Evolutionary conservation across 2,113 vertebrate species (phyloP), one percentile per base, ranked within the genome.

Genomic region (Acrocephalus kingi): DNA sequence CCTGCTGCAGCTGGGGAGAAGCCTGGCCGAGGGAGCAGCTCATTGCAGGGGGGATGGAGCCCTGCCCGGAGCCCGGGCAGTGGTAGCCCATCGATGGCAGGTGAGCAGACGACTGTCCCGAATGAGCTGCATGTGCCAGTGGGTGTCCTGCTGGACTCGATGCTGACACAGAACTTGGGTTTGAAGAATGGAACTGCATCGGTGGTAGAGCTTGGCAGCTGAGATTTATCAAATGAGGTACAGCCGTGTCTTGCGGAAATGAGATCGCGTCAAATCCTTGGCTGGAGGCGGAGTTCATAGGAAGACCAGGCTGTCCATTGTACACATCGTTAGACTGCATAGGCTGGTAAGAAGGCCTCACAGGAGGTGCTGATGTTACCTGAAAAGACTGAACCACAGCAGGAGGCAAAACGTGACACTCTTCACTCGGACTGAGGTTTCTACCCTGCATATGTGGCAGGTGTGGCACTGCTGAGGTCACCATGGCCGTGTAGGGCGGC

Each of bases 291-390:
- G 98, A 97, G 97, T 98, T 98, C 97, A 98, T 80, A 67, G 99
- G 97, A 98, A 99, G 98, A 98, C 98, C 98, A 74, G 98, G 93
- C 97, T 99, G 99, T 97, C 99, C 99, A 13, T 99, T 99, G 96
- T 98, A 99, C 63, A 98, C 79, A 76, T 99, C 90, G 31, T 96
- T 98, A 94, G 98, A 98, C 97, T 99, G 99, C 98, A 99, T 98
- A 97, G 98, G 97, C 95, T 98, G 98, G 97, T 99, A 99, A 90
- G 99, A 98, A 94, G 98, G 98, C 93, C 98, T 98, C 93, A 98
- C 94, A 23, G 98, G 94, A 91, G 98, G 97, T 91, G 98, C 95
- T 87, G 98, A 96, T 96, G 98, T 97, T 61, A 98, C 97, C 91
- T 99, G 99, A 98, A 99, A 99, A 95, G 98, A 97, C 93, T 98